Percentiles rank a stretch among this genome's conserved stretches.
Conservation (phyloP, 2,797 vertebrate species). For the Lophius americanus region DNA sequence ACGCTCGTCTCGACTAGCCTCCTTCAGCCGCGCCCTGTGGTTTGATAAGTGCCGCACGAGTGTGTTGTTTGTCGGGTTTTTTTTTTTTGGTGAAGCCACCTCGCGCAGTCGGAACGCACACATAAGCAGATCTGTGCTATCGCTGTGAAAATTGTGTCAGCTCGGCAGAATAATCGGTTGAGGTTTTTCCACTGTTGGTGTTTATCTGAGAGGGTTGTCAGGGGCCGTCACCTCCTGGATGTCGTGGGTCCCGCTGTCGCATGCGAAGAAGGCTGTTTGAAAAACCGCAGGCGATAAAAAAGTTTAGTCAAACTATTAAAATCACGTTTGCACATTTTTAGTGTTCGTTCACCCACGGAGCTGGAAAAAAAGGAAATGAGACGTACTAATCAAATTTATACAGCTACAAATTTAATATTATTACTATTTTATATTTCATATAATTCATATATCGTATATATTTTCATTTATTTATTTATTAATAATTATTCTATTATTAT, state of each 20-base stretch:
- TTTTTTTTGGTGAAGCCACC: slow-evolving; percentile 38
- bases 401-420: not conserved
- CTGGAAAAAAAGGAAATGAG: not conserved
- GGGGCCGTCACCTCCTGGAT: slow-evolving; percentile 22
- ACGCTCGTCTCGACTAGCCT: slow-evolving; percentile 49
- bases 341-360: not conserved
- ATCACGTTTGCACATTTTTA: not conserved
- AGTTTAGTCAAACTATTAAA: not conserved
- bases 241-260: slow-evolving; percentile 29
- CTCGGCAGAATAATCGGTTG: slow-evolving; percentile 71
- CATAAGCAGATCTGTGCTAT: slow-evolving; percentile 73
- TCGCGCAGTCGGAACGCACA: slow-evolving; percentile 51
- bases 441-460: no score
- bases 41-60: slow-evolving; percentile 29
- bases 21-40: slow-evolving; percentile 39
- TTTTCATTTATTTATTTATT: no score
- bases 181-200: slow-evolving; percentile 68
- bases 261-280: slow-evolving; percentile 2
- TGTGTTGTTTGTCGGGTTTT: slow-evolving; percentile 23
- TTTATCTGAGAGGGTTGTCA: slow-evolving; percentile 57
- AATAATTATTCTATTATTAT: no score
- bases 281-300: slow-evolving; percentile 9
- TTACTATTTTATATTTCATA: not conserved
- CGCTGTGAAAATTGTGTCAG: slow-evolving; percentile 69
- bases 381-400: not conserved